Base-by-base conservation (phyloP, 1,140 invertebrate genomes). In the Apis cerana region DNA sequence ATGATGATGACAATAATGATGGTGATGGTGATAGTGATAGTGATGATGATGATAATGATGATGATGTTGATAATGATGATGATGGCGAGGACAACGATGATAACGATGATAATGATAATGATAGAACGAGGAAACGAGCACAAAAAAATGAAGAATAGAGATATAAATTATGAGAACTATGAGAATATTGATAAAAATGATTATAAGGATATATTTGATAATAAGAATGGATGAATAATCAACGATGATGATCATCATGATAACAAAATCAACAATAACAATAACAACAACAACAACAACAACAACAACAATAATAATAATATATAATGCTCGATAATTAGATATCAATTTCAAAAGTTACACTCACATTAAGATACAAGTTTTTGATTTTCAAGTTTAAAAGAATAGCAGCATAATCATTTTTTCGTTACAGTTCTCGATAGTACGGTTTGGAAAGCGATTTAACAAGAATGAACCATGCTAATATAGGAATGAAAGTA, bases 401-500 rank as follows among this genome's bases (percentile, higher is more conserved):
- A 61, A 33, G n/a, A 48, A 19, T 33, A 54, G 10, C 11, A 23
- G 17, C 13, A 43, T 43, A 1, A 61, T 23, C 21, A 15, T 54
- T 78, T 65, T 85, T 80, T 65, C 58, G 2, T 85, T 84, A 21
- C 82, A 94, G 92, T 91, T 88, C 19, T 90, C 89, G 77, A 58
- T 90, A 82, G 86, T 90, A 81, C 91, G 81, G 54, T 64, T 64
- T 64, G 64, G 75, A 54, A 82, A 43, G 59, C 75, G 52, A 71
- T 65, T 58, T 48, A 82, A 61, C 83, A 71, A 90, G 69, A 83
- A 94, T 94, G 92, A 92, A 88, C 84, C 81, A 93, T 94, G 92
- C 88, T 80, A 90, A 75, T 33, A 33, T 33, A 89, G 75, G 62
- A 62, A 52, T 84, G 83, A 87, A 76, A 83, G 59, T 83, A 67